Evolutionary conservation across 30 jellyfish, hydroid and myxozoan species (phyloP).

Genomic region (Turritopsis rubra): DNA sequence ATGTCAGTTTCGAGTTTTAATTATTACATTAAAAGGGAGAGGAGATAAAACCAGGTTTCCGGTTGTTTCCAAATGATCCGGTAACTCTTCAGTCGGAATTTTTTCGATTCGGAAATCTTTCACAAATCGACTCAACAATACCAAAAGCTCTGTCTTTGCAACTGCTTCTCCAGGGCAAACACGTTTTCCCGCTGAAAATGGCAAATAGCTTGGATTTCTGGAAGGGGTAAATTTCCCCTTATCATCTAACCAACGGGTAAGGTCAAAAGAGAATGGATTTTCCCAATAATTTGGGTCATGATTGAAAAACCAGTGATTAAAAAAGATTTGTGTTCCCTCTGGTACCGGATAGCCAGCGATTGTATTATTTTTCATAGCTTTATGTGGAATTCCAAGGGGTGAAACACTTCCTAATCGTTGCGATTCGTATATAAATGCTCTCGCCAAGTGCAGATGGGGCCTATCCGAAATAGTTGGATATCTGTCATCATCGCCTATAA

Average conservation of each 20-base stretch:
- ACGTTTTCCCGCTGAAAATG: slow-evolving; percentile 80
- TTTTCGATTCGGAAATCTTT: slow-evolving; percentile 8
- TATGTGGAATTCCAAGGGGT: slow-evolving; percentile 76
- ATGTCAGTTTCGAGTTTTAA: background rate
- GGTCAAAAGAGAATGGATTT: slow-evolving; percentile 49
- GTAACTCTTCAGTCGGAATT: background rate
- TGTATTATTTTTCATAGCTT: slow-evolving; percentile 44
- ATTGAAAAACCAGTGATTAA: slow-evolving; percentile 52
- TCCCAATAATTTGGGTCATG: slow-evolving; percentile 67
- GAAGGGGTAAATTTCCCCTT: slow-evolving; percentile 38
- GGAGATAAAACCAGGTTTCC: background rate
- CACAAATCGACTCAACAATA: slow-evolving; percentile 44
- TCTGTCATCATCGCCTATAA: slow-evolving; percentile 21
- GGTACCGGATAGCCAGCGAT: slow-evolving; percentile 48
- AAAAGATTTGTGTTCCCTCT: slow-evolving; percentile 43
- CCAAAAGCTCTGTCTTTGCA: slow-evolving; percentile 53
- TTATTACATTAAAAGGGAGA: background rate
- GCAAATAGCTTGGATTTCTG: slow-evolving; percentile 41
- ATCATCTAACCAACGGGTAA: slow-evolving; percentile 65
- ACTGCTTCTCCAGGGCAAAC: slow-evolving; percentile 66
- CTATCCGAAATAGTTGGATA: slow-evolving; percentile 44
- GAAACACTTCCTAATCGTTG: slow-evolving; percentile 41
- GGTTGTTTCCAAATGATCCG: background rate
- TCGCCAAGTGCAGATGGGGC: slow-evolving; percentile 31
- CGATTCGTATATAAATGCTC: slow-evolving; percentile 56